These are phyloP conservation scores for Drosophila mimica DNA, from an alignment of 2,888 invertebrate genomes.

Conservation along the genomic window DNA sequence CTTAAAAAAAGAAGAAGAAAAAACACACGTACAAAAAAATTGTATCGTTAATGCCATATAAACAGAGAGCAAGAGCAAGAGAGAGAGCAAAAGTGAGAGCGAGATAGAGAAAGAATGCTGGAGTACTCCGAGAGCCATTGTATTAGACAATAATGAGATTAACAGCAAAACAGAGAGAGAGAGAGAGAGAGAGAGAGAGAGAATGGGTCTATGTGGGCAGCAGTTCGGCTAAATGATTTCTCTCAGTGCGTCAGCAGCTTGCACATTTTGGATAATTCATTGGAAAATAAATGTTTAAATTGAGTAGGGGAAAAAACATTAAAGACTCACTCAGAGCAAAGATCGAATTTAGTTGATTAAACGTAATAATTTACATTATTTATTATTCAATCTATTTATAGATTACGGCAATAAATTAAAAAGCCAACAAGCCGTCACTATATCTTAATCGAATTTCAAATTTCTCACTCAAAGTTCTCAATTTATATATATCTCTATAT, in stretches of 20 bases:
- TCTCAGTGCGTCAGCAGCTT: slow-evolving; percentile 57
- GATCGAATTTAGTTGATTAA: slow-evolving; percentile 8
- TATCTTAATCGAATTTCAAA: not conserved
- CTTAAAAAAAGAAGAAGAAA: slow-evolving; percentile 16
- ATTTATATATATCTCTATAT: not conserved
- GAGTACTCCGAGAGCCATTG: slow-evolving; percentile 26
- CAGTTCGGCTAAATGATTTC: slow-evolving; percentile 28
- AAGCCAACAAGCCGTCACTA: not conserved
- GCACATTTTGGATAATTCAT: slow-evolving; percentile 64
- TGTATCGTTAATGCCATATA: slow-evolving; percentile 57
- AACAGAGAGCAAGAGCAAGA: slow-evolving; percentile 55
- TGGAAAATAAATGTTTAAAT: slow-evolving; percentile 54
- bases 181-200: not conserved
- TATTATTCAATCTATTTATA: slow-evolving; percentile 17
- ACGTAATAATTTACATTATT: slow-evolving; percentile 2
- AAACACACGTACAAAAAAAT: slow-evolving; percentile 14
- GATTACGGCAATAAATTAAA: not conserved
- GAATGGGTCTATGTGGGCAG: not conserved
- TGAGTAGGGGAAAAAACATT: slow-evolving; percentile 3
- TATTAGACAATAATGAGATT: slow-evolving; percentile 26
- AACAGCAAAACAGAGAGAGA: slow-evolving; percentile 20
- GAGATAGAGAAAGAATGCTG: slow-evolving; percentile 32
- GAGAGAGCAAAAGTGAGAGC: slow-evolving; percentile 21
- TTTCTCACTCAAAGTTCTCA: not conserved
- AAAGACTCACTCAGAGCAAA: not conserved